These are phyloP conservation scores for Idaea dimidiata DNA, from an alignment of 2,888 invertebrate genomes.

Conservation along the genomic window DNA sequence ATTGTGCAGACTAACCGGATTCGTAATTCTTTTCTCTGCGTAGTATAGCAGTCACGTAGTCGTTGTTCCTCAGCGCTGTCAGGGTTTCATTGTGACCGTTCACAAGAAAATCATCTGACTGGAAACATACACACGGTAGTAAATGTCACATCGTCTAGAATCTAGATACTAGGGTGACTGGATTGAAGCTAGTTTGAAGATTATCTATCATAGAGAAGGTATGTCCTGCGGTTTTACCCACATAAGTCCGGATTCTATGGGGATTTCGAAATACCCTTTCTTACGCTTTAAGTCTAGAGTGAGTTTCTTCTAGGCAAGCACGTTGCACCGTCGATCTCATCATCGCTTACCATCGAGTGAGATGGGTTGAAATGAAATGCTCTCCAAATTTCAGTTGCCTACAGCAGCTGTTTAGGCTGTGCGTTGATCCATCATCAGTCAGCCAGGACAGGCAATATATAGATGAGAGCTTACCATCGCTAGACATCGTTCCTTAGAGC, in stretches of 20 bases:
- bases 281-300: too few relatives aligned
- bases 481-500: conserved; percentile 66
- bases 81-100: conserved; percentile 41
- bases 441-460: neutral
- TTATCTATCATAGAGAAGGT: too few relatives aligned
- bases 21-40: conserved; percentile 49
- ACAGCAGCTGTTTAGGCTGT: neutral
- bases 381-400: too few relatives aligned
- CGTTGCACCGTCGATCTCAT: too few relatives aligned
- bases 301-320: too few relatives aligned
- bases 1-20: conserved; percentile 37
- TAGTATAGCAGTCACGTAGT: conserved; percentile 42
- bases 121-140: neutral
- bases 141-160: neutral
- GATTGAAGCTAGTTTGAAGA: neutral
- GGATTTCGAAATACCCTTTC: too few relatives aligned
- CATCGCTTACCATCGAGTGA: too few relatives aligned
- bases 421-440: neutral
- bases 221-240: too few relatives aligned
- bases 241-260: too few relatives aligned
- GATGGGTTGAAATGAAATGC: too few relatives aligned
- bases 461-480: conserved; percentile 50
- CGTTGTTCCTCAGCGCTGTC: conserved; percentile 42
- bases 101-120: conserved; percentile 13
- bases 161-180: neutral